These are phyloP conservation scores for Yponomeuta cagnagella DNA, from an alignment of 2,888 invertebrate species.

Conservation along the genomic window DNA sequence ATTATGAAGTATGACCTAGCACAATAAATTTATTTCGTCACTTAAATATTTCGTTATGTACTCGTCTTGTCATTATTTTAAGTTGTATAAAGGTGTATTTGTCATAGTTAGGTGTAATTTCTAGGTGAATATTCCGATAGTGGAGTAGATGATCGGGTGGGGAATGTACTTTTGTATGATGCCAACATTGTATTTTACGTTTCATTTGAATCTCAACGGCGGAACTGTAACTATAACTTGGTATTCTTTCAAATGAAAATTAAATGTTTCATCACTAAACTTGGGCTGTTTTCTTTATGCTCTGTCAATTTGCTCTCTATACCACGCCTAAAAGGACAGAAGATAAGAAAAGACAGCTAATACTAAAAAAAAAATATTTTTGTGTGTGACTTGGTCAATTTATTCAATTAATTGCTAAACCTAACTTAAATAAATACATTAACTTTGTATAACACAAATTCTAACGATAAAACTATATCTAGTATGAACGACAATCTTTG, in stretches of 20 bases:
- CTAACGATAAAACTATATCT: no score
- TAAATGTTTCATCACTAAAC: constrained; percentile 72
- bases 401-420: no score
- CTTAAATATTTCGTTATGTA: constrained; percentile 56
- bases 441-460: no score
- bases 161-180: constrained; percentile 52
- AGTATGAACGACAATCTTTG: no score
- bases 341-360: no score
- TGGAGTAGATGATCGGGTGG: constrained; percentile 16
- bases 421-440: no score
- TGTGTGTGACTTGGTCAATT: no score
- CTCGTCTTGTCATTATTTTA: constrained; percentile 74
- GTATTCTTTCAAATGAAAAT: constrained; percentile 74
- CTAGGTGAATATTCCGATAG: constrained; percentile 16
- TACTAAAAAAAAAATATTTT: no score
- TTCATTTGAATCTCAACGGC: constrained; percentile 75
- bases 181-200: constrained; percentile 59
- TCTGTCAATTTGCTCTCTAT: no score
- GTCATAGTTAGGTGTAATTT: constrained; percentile 15
- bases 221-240: constrained; percentile 70
- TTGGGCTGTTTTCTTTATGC: constrained; percentile 30
- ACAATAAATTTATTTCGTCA: constrained; percentile 58
- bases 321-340: no score
- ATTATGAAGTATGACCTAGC: constrained; percentile 52
- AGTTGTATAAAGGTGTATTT: constrained; percentile 59